Evolutionary conservation across 1,140 invertebrate species (phyloP), one percentile per base, ranked within the genome.

Genomic region (Diabrotica undecimpunctata): DNA sequence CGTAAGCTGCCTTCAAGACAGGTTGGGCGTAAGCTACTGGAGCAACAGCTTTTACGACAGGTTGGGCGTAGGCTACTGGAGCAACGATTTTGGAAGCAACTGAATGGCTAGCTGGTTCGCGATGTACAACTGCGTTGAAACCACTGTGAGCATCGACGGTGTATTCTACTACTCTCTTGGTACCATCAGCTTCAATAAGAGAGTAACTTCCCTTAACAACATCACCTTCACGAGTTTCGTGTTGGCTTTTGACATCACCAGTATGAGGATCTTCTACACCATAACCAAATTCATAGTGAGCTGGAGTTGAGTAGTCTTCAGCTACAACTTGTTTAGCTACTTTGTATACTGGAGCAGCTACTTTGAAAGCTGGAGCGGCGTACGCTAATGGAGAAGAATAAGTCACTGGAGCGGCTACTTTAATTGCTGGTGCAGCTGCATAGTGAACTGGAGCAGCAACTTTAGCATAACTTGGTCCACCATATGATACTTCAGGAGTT

Each of bases 211-310:
- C 68, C 54, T 66, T 55, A 9, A 70, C 68, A 11, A 62, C 55
- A 25, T 70, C 59, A 12, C 66, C 68, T 38, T 65, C 52, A 9
- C 66, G 38, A n/a, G 66, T 59, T 61, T 70, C 65, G 25, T 62
- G 63, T 35, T 70, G 70, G 25, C 25, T 25, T 25, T 25, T 25
- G 25, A 25, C 25, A 25, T 25, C 25, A 25, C 25, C 25, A 25
- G 72, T 85, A 69, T 85, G 82, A 7, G 81, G 81, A 80, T 76
- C 83, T 80, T 73, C 53, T 7, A 68, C 68, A 36, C 59, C 55
- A 54, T 71, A 71, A n/a, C 60, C 67, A 50, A 73, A 73, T 50
- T 68, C 69, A 61, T 73, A 72, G 57, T 66, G 61, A 13, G 71
- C 69, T 66, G 25, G 25, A 25, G 25, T 25, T 25, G 25, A 25